These are phyloP conservation scores for Parnassius orleans DNA, from an alignment of 2,888 invertebrate genomes.

Conservation along the genomic window DNA sequence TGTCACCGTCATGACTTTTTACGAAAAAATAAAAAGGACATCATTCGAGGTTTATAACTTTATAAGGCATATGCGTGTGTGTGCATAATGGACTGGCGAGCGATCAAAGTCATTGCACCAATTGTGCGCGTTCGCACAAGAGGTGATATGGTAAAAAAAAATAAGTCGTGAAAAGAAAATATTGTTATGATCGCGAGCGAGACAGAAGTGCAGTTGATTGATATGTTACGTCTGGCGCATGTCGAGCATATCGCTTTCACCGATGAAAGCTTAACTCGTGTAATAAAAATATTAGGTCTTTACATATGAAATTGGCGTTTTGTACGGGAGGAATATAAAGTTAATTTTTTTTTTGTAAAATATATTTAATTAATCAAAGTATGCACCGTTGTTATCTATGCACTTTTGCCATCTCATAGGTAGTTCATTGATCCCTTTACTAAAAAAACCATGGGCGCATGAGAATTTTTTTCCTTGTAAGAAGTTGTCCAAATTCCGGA, in stretches of 20 bases:
- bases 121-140: constrained; percentile 44
- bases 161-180: constrained; percentile 61
- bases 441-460: too few species aligned
- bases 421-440: too few species aligned
- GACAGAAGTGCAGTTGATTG: constrained; percentile 59
- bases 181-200: constrained; percentile 54
- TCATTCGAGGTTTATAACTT: constrained; percentile 57
- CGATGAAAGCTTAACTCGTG: constrained; percentile 64
- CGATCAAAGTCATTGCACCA: constrained; percentile 58
- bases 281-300: constrained; percentile 41
- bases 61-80: constrained; percentile 57
- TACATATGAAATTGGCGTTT: too few species aligned
- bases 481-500: too few species aligned
- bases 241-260: constrained; percentile 60
- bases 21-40: constrained; percentile 20
- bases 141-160: constrained; percentile 60
- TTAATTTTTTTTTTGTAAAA: too few species aligned
- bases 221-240: constrained; percentile 55
- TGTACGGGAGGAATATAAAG: too few species aligned
- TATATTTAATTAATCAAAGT: too few species aligned
- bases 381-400: too few species aligned
- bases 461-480: too few species aligned
- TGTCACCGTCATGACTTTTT: constrained; percentile 32
- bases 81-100: constrained; percentile 57
- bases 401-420: too few species aligned